Evolutionary conservation across 53 echinoderm and acorn worm species (phyloP), one percentile per base, ranked within the genome.

Genomic region (Arbacia lixula): DNA sequence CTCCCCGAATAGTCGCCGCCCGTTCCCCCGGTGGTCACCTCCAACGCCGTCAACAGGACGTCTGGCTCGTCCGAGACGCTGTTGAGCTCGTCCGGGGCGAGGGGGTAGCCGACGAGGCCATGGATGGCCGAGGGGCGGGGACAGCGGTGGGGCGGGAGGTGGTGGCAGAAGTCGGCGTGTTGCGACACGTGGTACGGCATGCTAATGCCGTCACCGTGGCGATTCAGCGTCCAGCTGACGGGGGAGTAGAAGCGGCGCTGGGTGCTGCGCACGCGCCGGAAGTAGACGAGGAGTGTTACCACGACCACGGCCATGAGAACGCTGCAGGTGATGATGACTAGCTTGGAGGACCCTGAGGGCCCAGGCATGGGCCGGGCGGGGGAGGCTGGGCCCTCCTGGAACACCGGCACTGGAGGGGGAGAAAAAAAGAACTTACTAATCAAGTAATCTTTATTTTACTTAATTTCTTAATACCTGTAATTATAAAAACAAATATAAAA

Each of bases 91-190:
- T 40, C 79, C 20, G 12, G 32, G 37, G 22, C 53, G 2, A 78
- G 39, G 10, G 79, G 60, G 54, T 87, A 91, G 40, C 87, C 87
- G 5, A 88, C 91, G 17, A 91, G 82, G 19, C 87, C 46, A 62
- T 88, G 87, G 2, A 86, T 83, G n/a, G n/a, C n/a, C n/a, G n/a
- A n/a, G n/a, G n/a, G n/a, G 38, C 87, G 71, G 12, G 91, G 91
- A 83, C 91, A 91, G 41, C 91, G 87, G 53, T 91, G 91, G 0
- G 91, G 91, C 8, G 91, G 91, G 1, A 91, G 85, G 58, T 91
- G 91, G 26, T 91, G 91, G 22, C 91, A 91, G 60, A 91, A 91
- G 66, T 80, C 82, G 9, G 87, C 87, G 40, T 91, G 91, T 35
- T 88, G 91, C 21, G 91, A 85, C 10, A 91, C 87, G 62, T 87